Evolutionary conservation across 2,113 vertebrate species (phyloP), one percentile per base, ranked within the genome.

Genomic region (Mastomys natalensis): DNA sequence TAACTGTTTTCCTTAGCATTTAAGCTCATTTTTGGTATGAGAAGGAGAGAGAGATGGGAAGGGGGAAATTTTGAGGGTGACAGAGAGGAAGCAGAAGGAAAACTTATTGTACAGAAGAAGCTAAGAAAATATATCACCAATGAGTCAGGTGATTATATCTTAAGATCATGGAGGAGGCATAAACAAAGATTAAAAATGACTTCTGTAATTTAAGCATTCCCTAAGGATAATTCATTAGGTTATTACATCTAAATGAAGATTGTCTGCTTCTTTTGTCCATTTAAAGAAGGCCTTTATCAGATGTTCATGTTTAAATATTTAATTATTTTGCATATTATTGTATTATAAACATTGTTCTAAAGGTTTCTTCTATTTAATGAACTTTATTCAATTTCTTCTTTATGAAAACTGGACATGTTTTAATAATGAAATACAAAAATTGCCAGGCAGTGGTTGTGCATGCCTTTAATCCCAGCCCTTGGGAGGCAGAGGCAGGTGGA

Each of bases 1-100:
- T 93, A 86, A 92, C 89, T 93, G 77, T 48, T 37, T 95, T 96
- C 45, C 17, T 74, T 96, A 94, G 26, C 10, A 81, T 66, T 95
- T 43, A 12, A 93, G 84, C n/a, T 95, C 16, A 76, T 86, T 91
- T 87, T 95, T n/a, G 37, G 21, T 84, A 91, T 66, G 22, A 87
- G 21, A 91, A 5, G 48, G 53, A 43, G 45, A 96, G 24, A 53
- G 73, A 17, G 34, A 95, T 91, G 13, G 24, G 5, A 89, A 96
- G 9, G 34, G 2, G 10, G 62, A 93, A 58, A 62, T 91, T 96
- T 84, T 70, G 10, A 82, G 58, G 12, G 31, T 87, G 1, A 76
- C 12, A 90, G 43, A 74, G 17, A 85, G n/a, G 48, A 90, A 11
- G 29, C 26, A 73, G 8, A 93, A 89, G 87, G 34, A 97, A 97